Base-by-base conservation (phyloP, 2,797 vertebrate species). In the Brachymystax lenok region DNA sequence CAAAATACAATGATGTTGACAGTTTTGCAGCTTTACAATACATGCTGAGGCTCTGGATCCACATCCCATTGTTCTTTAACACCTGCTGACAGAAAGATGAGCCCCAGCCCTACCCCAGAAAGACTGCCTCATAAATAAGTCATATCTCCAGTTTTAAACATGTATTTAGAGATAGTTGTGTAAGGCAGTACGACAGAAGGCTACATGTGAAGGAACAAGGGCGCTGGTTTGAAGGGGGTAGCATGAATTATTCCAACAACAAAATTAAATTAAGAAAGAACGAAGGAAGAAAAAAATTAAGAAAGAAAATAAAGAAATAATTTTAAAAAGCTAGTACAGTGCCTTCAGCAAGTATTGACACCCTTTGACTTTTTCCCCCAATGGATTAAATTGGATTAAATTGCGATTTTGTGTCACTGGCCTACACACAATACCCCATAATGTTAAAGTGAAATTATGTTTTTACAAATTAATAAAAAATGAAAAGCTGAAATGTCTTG, bases 71-170 rank as follows among this genome's bases (percentile, higher is more conserved):
- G 24, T 70, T 61, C 80, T 86, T 85, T 79, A 79, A 83, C 80
- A 80, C 78, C 76, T 69, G 54, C 76, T 87, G 80, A 85, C 77
- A 72, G 75, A 74, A 63, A 71, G 78, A 80, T 81, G 70, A 84
- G 81, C 61, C 76, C 73, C 79, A 12, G 10, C 21, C 21, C 24
- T 24, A 63, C 40, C 83, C 83, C 84, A 87, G 69, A 85, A 81
- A 80, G 76, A 77, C 77, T 79, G 75, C 8, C 13, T 76, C 80
- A 76, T 91, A 87, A 92, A 91, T 89, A 89, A 92, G 90, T 88
- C 77, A 88, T 88, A 63, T 69, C 67, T 74, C 81, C 77, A 54
- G 27, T 7, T 30, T 17, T 30, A 27, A 17, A 19, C 30, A 77
- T 46, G 40, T 74, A 79, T 61, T 27, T 56, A 85, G 63, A 74